Base-by-base conservation (phyloP, 2,888 invertebrate species). In the Rhagium mordax region DNA sequence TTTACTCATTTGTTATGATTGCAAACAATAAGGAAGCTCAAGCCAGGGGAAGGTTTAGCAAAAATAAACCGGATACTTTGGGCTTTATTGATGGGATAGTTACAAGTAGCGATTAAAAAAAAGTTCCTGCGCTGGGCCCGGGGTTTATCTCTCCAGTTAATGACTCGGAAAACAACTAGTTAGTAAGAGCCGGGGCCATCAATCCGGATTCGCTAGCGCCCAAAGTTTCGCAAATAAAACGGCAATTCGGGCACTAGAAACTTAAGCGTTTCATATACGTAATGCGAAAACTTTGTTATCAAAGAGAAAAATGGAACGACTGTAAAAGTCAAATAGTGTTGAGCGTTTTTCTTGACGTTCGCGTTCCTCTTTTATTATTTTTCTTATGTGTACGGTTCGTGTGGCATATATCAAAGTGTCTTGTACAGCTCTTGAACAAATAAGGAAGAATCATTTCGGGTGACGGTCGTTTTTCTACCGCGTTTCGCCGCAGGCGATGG, bases 321-420 rank as follows among this genome's bases (percentile, higher is more conserved):
- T 57, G 55, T 57, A 47, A 57, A 67, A 57, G 57, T 48, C 47
- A 20, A 57, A 57, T 57, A 48, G 53, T 33, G 65, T 48, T 49
- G 51, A n/a, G 16, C 59, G 60, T 48, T 59, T 60, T 60, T 69
- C 69, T 61, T 29, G 60, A n/a, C 61, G 16, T 55, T 55, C 33
- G 18, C 33, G 4, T 27, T 16, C 15, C 10, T 21, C 59, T 68
- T 60, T 72, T 78, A 74, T 73, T 77, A 79, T 80, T 79, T 79
- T 78, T 76, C 79, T 81, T 79, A 77, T 76, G 72, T 53, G 33
- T 78, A 75, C 76, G 79, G 74, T 74, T 75, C 76, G 78, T 77
- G 79, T 77, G 76, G 78, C 80, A 83, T 83, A 83, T 82, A 83
- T 83, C 83, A 83, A 83, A 82, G 82, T 82, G 83, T 83, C 83